phyloP scores from a whole-genome alignment of 2,888 invertebrate genomes.

The Chloroclysta siterata region DNA sequence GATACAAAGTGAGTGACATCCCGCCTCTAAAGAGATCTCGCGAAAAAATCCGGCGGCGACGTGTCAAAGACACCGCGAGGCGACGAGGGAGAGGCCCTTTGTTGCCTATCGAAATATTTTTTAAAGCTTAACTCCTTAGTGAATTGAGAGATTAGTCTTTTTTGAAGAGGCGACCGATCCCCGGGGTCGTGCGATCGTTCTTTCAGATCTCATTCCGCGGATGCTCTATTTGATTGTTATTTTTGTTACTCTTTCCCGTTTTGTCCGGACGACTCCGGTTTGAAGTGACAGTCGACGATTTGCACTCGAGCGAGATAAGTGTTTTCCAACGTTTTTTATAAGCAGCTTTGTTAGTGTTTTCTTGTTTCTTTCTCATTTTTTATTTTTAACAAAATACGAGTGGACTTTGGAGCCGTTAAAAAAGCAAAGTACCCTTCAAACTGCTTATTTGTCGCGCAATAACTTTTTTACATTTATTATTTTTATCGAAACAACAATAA shows the following conservation, averaged over 20 bases:
- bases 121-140: conserved; percentile 85
- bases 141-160: conserved; percentile 85
- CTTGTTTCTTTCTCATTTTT: conserved; percentile 59
- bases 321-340: conserved; percentile 80
- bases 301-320: conserved; percentile 83
- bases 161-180: conserved; percentile 87
- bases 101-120: conserved; percentile 83
- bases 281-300: conserved; percentile 83
- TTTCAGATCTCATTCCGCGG: conserved; percentile 83
- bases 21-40: conserved; percentile 78
- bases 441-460: conserved; percentile 25
- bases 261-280: conserved; percentile 70
- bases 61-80: conserved; percentile 84
- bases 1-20: conserved; percentile 84
- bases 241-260: conserved; percentile 81
- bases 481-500: conserved; percentile 11
- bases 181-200: conserved; percentile 84
- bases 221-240: conserved; percentile 85
- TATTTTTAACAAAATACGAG: conserved; percentile 48
- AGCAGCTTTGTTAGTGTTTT: conserved; percentile 76
- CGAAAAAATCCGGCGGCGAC: conserved; percentile 80
- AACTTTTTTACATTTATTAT: conserved; percentile 22
- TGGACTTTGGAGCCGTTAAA: conserved; percentile 32
- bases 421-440: conserved; percentile 32
- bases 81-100: conserved; percentile 74